Evolutionary conservation across 2,797 vertebrate genomes (phyloP), one percentile per base, ranked within the genome.

Genomic region (Rhinatrema bivittatum): DNA sequence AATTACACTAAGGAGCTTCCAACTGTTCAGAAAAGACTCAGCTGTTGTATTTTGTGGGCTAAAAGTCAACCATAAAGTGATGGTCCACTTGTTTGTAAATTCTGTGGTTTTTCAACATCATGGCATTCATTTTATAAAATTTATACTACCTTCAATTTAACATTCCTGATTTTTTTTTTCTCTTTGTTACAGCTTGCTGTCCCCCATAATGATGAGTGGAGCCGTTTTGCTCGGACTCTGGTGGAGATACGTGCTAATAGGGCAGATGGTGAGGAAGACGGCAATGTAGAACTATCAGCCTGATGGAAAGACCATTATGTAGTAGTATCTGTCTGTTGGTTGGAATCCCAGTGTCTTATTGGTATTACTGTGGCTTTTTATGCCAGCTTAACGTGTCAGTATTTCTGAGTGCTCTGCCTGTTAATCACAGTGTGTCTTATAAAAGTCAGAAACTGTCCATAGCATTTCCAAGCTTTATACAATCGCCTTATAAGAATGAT

Each of bases 161-260:
- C 8, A 19, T 1, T 6, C 18, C 25, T 5, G 21, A 9, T 16
- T 12, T 20, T 21, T 4, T 50, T 50, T 46, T 46, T 31, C 45
- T 48, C n/a, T n/a, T n/a, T n/a, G n/a, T 62, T 47, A 20, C 74
- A 98, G 95, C 85, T 98, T 46, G 91, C 94, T 0, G 68, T 87
- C 15, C 79, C 90, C 1, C 94, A 96, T 72, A 86, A 70, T 0
- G 95, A 98, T 0, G 93, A 98, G 49, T 98, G 94, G 93, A 70
- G 78, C 0, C 85, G 87, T 23, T 95, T 98, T 3, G 90, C 89
- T 36, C 86, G 85, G 8, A 97, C 94, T 5, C 73, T 98, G 53
- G 81, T 93, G 78, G 95, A 97, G 68, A 93, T 98, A 29, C 91
- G 91, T 0, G 93, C 95, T 10, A 98, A 97, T 81, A 75, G 84